phyloP scores from a whole-genome alignment of 2,113 vertebrate genomes.

The Oreochromis spilurus region DNA sequence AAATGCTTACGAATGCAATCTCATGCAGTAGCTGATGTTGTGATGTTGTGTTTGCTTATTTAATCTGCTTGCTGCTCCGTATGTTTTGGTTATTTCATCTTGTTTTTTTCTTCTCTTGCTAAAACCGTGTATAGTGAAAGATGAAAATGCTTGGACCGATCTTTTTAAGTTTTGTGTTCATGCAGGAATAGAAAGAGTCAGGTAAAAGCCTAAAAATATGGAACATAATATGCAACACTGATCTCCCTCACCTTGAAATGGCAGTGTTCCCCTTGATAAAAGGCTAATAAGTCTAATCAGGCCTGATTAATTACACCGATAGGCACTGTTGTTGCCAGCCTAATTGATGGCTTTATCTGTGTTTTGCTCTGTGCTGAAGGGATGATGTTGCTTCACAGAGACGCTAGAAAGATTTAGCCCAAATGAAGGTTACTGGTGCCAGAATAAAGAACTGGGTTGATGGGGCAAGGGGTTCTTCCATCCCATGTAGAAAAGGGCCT shows the following conservation, averaged over 20 bases:
- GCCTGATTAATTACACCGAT: conserved; percentile 65
- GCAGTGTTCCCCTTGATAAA: conserved; percentile 46
- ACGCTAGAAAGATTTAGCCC: conserved; percentile 10
- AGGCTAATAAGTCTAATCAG: conserved; percentile 59
- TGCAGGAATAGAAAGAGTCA: background rate
- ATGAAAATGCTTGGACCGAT: background rate
- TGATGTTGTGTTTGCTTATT: background rate
- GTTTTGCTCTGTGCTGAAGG: conserved; percentile 36
- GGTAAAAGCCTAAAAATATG: background rate
- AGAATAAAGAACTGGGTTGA: background rate
- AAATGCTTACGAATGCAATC: background rate
- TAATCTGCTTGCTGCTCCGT: background rate
- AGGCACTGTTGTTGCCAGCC: conserved; percentile 31
- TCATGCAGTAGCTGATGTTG: background rate
- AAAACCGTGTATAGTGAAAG: background rate
- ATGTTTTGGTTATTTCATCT: background rate
- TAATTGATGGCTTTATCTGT: conserved; percentile 62
- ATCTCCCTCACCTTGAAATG: conserved; percentile 52
- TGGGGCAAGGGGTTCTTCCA: background rate
- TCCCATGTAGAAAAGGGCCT: background rate
- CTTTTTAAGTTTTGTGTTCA: background rate
- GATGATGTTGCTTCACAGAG: conserved; percentile 36
- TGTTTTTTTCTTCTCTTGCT: rapidly evolving
- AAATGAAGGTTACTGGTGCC: conserved; percentile 46
- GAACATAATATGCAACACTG: background rate